Evolutionary conservation across 2,888 invertebrate species (phyloP), one percentile per base, ranked within the genome.

Genomic region (Drosophila yooni): DNA sequence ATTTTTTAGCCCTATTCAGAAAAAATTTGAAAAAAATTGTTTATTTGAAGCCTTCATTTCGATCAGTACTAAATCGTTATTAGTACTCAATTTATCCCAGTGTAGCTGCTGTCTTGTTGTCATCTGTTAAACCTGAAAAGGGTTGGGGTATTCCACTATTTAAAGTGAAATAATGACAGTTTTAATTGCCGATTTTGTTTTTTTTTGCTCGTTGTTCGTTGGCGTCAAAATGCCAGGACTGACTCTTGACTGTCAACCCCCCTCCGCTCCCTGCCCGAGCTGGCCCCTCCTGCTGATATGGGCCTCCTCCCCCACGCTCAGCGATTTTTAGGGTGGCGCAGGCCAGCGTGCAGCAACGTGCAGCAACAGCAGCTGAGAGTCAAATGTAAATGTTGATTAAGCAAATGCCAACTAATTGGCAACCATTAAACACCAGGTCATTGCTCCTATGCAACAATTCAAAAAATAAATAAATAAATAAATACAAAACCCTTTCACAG

Each of bases 141-240:
- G 25, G 40, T 10, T n/a, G 52, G 43, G 61, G 61, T 36, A 74
- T 74, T 77, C 59, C 66, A 74, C 78, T 73, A 79, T 80, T 89
- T 87, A 80, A 85, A 87, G 83, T 89, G 82, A 85, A 87, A 88
- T 87, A 88, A 89, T 87, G 88, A 85, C 87, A 82, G 88, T 88
- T 88, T 87, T 87, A 88, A 88, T 88, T 89, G 89, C 89, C 73
- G 83, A 75, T 80, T 77, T 84, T 68, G 58, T 54, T 50, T 25
- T 68, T 48, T 34, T 68, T 62, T 56, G 51, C 78, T 80, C 57
- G 77, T 76, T 78, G 84, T 82, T 84, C 69, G 80, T 87, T 85
- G 85, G 86, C 88, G 88, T 86, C 85, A 86, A 85, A 83, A 86
- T 86, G 75, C 75, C 75, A 80, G 69, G 53, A 58, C 75, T 69